A percentile compares a stretch with the other conserved stretches of the same genome.
Evolutionary conservation across 2,113 vertebrate species (phyloP).

Genomic region (Maccullochella peelii): DNA sequence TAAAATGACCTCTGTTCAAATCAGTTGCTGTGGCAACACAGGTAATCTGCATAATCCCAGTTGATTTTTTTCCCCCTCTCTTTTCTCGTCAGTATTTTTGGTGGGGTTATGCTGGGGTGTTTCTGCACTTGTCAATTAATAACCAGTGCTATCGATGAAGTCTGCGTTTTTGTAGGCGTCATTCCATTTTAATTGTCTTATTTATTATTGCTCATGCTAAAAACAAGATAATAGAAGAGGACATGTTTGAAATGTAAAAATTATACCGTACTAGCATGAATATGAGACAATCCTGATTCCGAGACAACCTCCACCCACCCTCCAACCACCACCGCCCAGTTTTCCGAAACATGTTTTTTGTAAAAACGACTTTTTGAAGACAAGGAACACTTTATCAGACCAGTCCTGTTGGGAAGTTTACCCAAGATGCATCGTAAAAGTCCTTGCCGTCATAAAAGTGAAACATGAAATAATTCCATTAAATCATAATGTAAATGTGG

Average conservation of each 20-base stretch:
- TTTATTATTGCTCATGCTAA: neutral
- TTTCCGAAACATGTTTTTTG: too few species aligned
- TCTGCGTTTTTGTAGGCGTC: neutral
- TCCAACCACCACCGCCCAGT: too few species aligned
- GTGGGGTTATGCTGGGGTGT: neutral
- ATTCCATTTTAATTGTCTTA: neutral
- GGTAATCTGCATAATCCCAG: conserved; percentile 34
- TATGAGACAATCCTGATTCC: neutral
- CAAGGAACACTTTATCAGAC: too few species aligned
- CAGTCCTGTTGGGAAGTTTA: too few species aligned
- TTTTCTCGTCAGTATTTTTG: neutral
- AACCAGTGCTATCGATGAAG: neutral
- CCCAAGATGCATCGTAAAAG: too few species aligned
- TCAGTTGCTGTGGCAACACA: conserved; percentile 27
- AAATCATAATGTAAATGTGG: too few species aligned
- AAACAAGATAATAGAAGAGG: neutral
- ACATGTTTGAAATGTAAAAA: neutral
- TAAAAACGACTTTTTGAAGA: too few species aligned
- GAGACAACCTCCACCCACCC: neutral
- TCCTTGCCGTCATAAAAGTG: too few species aligned
- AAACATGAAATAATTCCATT: too few species aligned
- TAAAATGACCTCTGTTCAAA: conserved; percentile 49
- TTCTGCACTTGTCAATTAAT: conserved; percentile 32
- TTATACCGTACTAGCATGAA: neutral
- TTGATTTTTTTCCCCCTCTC: neutral